phyloP scores from a whole-genome alignment of 2,888 invertebrate genomes.

The Ypsolopha sequella region DNA sequence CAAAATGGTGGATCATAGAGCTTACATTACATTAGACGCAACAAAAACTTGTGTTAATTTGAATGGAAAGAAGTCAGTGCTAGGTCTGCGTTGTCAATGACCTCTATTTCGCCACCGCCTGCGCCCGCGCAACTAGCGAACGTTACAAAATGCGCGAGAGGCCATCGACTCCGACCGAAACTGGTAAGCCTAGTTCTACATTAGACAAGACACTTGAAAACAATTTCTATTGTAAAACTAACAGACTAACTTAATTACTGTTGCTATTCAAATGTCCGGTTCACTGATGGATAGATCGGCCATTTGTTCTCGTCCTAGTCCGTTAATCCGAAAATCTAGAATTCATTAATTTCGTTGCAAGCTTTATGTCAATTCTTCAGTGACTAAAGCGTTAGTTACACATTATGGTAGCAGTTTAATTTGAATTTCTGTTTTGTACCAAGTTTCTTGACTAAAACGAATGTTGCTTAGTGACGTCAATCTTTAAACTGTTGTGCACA shows the following conservation, averaged over 20 bases:
- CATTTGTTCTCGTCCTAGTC: neutral
- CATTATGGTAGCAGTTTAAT: too few species aligned
- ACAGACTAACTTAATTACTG: neutral
- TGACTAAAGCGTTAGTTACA: too few species aligned
- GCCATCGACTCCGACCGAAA: conserved; percentile 40
- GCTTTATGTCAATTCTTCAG: too few species aligned
- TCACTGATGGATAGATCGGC: neutral
- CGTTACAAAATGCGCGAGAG: conserved; percentile 43
- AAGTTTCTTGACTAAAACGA: too few species aligned
- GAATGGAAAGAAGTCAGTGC: conserved; percentile 35
- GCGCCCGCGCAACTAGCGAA: conserved; percentile 17
- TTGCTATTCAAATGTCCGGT: neutral
- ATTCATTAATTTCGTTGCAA: too few species aligned
- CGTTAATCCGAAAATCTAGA: neutral
- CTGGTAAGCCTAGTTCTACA: conserved; percentile 6
- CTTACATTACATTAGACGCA: conserved; percentile 1
- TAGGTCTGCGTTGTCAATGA: conserved; percentile 64
- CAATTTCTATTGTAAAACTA: neutral
- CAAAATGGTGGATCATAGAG: neutral
- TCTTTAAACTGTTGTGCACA: too few species aligned
- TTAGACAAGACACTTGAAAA: conserved; percentile 2
- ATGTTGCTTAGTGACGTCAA: too few species aligned
- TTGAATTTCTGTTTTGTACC: too few species aligned
- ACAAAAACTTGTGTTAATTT: conserved; percentile 20
- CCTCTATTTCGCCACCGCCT: conserved; percentile 51